phyloP scores from a whole-genome alignment of 2,113 vertebrate species.

The Xiphophorus maculatus region DNA sequence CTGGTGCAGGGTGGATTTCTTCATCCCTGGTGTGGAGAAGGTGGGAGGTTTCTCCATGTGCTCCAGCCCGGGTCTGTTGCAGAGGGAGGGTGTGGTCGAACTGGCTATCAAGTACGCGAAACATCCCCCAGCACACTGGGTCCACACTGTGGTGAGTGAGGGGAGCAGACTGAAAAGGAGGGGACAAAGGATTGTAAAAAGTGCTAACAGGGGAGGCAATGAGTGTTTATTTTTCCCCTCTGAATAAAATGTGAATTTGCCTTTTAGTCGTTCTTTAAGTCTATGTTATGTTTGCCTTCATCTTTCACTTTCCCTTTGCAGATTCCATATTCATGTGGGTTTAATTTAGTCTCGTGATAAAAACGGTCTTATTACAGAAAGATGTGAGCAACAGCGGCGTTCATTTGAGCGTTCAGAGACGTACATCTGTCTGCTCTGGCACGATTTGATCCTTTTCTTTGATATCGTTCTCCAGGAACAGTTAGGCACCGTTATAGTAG shows the following conservation, averaged over 20 bases:
- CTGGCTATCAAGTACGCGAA: conserved; percentile 89
- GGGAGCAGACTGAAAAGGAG: not conserved
- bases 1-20: conserved; percentile 90
- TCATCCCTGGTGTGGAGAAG: conserved; percentile 89
- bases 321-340: conserved; percentile 33
- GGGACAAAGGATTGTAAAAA: no score
- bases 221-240: no score
- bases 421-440: conserved; percentile 33
- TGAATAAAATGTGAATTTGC: not conserved
- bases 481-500: conserved; percentile 20
- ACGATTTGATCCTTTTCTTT: conserved; percentile 64
- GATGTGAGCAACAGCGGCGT: conserved; percentile 20
- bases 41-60: conserved; percentile 97
- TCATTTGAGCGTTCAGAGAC: conserved; percentile 37
- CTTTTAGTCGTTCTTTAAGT: not conserved
- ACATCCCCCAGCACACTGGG: conserved; percentile 92
- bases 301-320: conserved; percentile 4
- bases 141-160: conserved; percentile 86
- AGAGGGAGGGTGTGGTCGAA: conserved; percentile 87
- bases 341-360: conserved; percentile 45
- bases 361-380: conserved; percentile 17
- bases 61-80: conserved; percentile 87
- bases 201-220: no score
- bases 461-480: conserved; percentile 34
- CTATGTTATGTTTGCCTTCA: conserved; percentile 13